A percentile compares a stretch with the other conserved stretches of the same genome.
These are phyloP conservation scores for Condylostylus longicornis DNA, from an alignment of 1,140 invertebrate species.

Conservation along the genomic window DNA sequence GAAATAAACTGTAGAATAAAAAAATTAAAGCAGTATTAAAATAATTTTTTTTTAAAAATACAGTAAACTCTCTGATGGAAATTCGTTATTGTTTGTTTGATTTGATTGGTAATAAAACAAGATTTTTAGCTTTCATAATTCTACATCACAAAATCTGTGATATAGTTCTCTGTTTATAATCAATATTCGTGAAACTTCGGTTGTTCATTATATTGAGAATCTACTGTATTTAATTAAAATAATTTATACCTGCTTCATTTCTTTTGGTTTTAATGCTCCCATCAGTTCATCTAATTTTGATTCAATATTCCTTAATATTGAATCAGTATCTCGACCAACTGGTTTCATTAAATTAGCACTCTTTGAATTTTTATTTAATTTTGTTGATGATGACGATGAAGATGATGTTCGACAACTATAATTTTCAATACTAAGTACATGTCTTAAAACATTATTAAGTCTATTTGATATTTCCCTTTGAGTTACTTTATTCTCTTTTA, in stretches of 20 bases:
- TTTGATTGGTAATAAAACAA: no score
- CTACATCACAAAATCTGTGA: no score
- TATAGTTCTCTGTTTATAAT: no score
- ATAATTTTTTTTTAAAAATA: not conserved
- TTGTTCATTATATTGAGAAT: no score
- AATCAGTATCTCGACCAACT: not conserved
- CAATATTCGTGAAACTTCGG: no score
- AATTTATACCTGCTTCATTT: constrained; percentile 6
- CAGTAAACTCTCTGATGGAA: no score
- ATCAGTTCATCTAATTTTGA: constrained; percentile 1
- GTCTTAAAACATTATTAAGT: constrained; percentile 6
- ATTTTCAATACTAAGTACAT: constrained; percentile 5
- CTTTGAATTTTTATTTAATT: not conserved
- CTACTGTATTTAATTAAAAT: not conserved
- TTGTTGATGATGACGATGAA: not conserved
- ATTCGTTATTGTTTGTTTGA: no score
- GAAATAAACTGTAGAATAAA: constrained; percentile 1
- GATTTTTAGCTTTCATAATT: no score
- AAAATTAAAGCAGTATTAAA: no score
- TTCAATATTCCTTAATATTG: not conserved
- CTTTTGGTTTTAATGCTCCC: constrained; percentile 3
- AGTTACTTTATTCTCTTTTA: constrained; percentile 1
- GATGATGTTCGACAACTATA: constrained; percentile 5
- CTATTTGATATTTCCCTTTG: constrained; percentile 5
- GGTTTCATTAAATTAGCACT: constrained; percentile 1